Evolutionary conservation across 2,888 invertebrate genomes (phyloP).

Genomic region (Coleophora deauratella): DNA sequence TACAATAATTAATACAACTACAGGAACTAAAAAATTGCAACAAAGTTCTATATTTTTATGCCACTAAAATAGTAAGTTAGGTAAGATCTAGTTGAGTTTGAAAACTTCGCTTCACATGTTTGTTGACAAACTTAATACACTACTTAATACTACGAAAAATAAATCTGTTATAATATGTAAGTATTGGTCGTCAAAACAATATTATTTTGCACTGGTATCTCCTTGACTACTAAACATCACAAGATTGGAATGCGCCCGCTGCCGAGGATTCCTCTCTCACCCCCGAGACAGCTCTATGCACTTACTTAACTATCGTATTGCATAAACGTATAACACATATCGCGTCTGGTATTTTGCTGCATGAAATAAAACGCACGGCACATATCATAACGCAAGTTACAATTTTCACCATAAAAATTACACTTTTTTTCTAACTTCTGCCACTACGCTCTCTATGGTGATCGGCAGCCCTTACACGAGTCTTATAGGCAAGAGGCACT

Average conservation of each 20-base stretch:
- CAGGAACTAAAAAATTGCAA: conserved; percentile 75
- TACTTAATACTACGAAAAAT: conserved; percentile 48
- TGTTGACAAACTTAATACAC: no score
- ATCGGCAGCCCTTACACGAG: conserved; percentile 75
- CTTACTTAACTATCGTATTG: not conserved
- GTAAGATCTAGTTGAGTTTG: conserved; percentile 14
- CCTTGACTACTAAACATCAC: conserved; percentile 27
- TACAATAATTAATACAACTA: conserved; percentile 71
- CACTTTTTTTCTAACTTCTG: conserved; percentile 51
- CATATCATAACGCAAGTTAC: conserved; percentile 75
- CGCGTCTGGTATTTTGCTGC: conserved; percentile 2
- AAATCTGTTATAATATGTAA: conserved; percentile 30
- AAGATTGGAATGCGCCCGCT: conserved; percentile 65
- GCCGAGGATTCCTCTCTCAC: conserved; percentile 26
- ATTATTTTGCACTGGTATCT: conserved; percentile 42
- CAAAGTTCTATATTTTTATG: conserved; percentile 72
- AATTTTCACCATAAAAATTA: conserved; percentile 74
- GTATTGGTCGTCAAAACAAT: conserved; percentile 51
- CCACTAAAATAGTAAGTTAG: conserved; percentile 55
- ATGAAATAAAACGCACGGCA: conserved; percentile 33
- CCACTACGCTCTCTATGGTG: conserved; percentile 72
- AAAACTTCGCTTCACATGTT: no score
- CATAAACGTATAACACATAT: not conserved
- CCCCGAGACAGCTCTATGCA: not conserved
- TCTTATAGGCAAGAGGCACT: conserved; percentile 78